phyloP scores from a whole-genome alignment of 2,113 vertebrate species.

The Oreochromis niloticus region DNA sequence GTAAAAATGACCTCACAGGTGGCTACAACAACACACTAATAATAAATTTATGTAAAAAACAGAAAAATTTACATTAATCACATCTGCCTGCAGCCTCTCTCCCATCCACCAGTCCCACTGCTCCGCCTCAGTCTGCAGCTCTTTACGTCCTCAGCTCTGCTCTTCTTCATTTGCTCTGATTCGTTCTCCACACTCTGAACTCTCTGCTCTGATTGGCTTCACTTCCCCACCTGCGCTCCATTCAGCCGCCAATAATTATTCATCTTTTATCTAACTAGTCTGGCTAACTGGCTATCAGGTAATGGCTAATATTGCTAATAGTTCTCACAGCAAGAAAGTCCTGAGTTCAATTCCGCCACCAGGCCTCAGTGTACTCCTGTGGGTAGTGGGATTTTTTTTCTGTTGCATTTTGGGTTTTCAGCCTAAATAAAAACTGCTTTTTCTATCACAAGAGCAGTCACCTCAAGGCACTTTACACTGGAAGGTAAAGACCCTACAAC shows the following conservation, averaged over 20 bases:
- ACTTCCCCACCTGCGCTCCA: not conserved
- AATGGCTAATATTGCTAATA: not conserved
- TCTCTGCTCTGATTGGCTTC: not conserved
- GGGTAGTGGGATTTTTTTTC: not conserved
- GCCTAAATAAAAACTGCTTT: not conserved
- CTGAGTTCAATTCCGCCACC: not conserved
- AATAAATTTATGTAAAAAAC: not conserved
- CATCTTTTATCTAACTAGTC: not conserved
- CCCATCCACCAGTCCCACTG: not conserved
- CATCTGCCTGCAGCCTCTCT: not conserved
- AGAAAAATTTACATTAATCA: no score
- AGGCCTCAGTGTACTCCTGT: not conserved
- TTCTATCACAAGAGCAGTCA: not conserved
- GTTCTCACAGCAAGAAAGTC: not conserved
- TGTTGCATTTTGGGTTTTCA: not conserved
- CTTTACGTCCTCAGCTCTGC: not conserved
- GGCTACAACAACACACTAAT: not conserved
- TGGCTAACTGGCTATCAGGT: not conserved
- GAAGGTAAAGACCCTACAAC: no score
- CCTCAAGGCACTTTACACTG: no score
- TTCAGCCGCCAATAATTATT: accelerated
- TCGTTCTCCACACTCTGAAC: not conserved
- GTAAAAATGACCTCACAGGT: not conserved
- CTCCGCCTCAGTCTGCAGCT: accelerated
- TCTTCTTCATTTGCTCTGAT: not conserved